Percentiles rank a stretch among this genome's conserved stretches.
Evolutionary conservation across 2,113 vertebrate genomes (phyloP).

Genomic region (Cyprinodon brontotheroides): DNA sequence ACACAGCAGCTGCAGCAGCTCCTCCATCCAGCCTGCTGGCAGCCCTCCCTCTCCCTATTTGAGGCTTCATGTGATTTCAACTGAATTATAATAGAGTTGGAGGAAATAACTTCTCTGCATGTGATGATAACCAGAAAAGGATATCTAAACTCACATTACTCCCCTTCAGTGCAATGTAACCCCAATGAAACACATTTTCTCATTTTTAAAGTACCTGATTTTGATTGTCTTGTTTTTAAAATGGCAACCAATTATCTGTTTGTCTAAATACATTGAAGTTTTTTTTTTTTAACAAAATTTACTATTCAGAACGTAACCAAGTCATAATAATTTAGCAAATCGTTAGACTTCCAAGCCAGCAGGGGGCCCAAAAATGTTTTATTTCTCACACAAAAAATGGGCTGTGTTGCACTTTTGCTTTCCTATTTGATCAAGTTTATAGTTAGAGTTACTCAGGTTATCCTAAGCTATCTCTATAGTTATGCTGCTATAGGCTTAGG

Average conservation of each 20-base stretch:
- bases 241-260: not conserved
- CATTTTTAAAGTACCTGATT: not conserved
- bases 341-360: too few species aligned
- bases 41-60: not conserved
- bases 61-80: conserved; percentile 52
- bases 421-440: too few species aligned
- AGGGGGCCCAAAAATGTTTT: too few species aligned
- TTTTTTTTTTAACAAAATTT: too few species aligned
- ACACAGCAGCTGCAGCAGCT: not conserved
- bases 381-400: too few species aligned
- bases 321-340: too few species aligned
- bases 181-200: not conserved
- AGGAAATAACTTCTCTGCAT: conserved; percentile 26
- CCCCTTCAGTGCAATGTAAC: not conserved
- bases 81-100: conserved; percentile 42
- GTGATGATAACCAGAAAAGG: conserved; percentile 1
- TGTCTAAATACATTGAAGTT: not conserved
- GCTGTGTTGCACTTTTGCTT: too few species aligned
- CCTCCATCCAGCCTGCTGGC: conserved; percentile 3
- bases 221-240: not conserved
- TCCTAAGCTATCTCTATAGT: too few species aligned
- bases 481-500: too few species aligned
- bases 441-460: too few species aligned
- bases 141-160: not conserved
- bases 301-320: too few species aligned